phyloP scores from a whole-genome alignment of 2,797 vertebrate genomes.

The Buphagus erythrorhynchus region DNA sequence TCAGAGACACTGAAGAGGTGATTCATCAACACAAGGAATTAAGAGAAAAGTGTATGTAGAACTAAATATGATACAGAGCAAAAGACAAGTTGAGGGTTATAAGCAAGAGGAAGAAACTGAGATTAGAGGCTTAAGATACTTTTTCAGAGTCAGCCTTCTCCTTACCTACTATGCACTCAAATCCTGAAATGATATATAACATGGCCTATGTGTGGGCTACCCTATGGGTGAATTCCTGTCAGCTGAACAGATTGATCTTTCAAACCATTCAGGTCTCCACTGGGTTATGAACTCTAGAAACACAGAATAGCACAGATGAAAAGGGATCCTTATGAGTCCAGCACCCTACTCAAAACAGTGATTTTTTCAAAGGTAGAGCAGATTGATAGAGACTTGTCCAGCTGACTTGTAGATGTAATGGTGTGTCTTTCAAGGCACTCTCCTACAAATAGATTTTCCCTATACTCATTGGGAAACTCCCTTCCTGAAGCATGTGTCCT shows the following conservation, averaged over 20 bases:
- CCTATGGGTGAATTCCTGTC: neutral
- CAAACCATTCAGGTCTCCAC: neutral
- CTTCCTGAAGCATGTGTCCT: neutral
- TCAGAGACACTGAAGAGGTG: neutral
- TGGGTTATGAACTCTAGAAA: neutral
- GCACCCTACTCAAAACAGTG: neutral
- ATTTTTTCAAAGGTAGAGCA: neutral
- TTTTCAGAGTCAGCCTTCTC: neutral
- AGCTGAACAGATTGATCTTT: neutral
- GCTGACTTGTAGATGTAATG: neutral
- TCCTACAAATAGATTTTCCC: neutral
- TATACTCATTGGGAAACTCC: neutral
- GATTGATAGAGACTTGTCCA: neutral
- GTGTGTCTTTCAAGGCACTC: neutral
- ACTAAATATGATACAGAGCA: neutral
- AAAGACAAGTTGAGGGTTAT: neutral
- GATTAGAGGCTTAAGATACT: neutral
- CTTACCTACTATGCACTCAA: neutral
- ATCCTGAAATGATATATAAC: neutral
- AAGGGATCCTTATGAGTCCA: neutral
- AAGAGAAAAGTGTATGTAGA: neutral
- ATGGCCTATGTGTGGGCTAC: neutral
- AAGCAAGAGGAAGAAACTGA: neutral
- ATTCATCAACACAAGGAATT: neutral
- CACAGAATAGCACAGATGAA: neutral